Evolutionary conservation across 2,888 invertebrate genomes (phyloP).

Genomic region (Neelides folsomi): DNA sequence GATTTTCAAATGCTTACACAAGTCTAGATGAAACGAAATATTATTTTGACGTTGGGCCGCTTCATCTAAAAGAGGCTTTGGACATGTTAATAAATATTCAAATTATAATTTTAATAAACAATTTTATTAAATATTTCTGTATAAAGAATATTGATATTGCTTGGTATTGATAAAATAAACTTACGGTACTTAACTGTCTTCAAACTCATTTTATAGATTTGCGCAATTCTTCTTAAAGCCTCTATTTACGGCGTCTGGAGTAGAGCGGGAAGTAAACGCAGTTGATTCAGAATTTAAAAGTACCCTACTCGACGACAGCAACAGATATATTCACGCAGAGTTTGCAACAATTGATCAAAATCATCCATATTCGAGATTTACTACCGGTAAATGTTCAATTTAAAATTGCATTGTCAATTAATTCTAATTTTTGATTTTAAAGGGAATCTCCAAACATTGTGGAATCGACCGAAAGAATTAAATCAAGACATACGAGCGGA

Average conservation of each 20-base stretch:
- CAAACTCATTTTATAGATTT: no score
- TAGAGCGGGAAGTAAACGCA: slow-evolving; percentile 85
- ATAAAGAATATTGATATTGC: no score
- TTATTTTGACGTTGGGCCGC: slow-evolving; percentile 83
- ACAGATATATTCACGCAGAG: slow-evolving; percentile 81
- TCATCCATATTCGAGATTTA: slow-evolving; percentile 87
- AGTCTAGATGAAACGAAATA: slow-evolving; percentile 81
- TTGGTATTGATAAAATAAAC: no score
- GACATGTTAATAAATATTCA: slow-evolving; percentile 57
- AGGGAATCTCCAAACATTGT: slow-evolving; percentile 68
- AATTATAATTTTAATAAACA: background rate
- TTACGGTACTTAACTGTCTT: no score
- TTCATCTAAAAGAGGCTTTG: slow-evolving; percentile 60
- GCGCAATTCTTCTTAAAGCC: slow-evolving; percentile 91
- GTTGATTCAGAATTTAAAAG: slow-evolving; percentile 95
- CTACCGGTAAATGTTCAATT: slow-evolving; percentile 73
- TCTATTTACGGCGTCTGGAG: slow-evolving; percentile 79
- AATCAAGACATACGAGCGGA: slow-evolving; percentile 74
- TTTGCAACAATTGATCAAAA: slow-evolving; percentile 56
- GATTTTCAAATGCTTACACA: slow-evolving; percentile 84
- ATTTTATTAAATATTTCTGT: background rate
- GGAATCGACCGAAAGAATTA: slow-evolving; percentile 59
- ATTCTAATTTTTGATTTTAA: no score
- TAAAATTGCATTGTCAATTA: no score
- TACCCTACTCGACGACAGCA: slow-evolving; percentile 73